These are phyloP conservation scores for Columbina picui DNA, from an alignment of 2,113 vertebrate species.

Conservation along the genomic window DNA sequence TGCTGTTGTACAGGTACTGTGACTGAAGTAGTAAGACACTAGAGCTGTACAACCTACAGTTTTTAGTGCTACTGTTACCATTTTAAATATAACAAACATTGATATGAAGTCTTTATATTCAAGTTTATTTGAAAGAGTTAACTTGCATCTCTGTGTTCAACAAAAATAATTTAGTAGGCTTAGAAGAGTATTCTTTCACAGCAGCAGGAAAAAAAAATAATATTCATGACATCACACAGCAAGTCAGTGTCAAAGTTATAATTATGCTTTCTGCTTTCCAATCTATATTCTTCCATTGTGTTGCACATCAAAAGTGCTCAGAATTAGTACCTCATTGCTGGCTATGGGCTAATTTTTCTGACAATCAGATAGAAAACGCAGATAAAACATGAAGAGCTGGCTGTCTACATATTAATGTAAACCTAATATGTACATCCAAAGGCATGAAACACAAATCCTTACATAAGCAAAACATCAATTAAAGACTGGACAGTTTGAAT, in stretches of 20 bases:
- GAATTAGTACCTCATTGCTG: background rate
- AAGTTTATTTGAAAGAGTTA: background rate
- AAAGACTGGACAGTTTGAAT: constrained; percentile 27
- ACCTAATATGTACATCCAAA: background rate
- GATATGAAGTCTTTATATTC: background rate
- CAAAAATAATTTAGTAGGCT: background rate
- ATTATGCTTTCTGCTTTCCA: background rate
- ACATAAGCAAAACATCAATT: constrained; percentile 41
- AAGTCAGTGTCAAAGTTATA: background rate
- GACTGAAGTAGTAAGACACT: background rate
- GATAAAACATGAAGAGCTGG: background rate
- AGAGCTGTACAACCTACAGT: background rate
- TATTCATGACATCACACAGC: background rate
- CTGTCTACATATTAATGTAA: constrained; percentile 14
- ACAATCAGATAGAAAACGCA: background rate
- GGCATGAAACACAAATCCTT: background rate
- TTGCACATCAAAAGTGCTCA: background rate
- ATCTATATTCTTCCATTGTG: background rate
- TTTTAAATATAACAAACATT: background rate
- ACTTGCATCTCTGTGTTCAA: background rate
- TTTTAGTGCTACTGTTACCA: background rate
- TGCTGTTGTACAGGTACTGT: background rate
- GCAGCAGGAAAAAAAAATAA: background rate
- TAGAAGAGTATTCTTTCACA: background rate
- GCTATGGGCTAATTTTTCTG: background rate